A percentile compares a stretch with the other conserved stretches of the same genome.
Evolutionary conservation across 1,140 invertebrate genomes (phyloP).

Genomic region (Physella acuta): DNA sequence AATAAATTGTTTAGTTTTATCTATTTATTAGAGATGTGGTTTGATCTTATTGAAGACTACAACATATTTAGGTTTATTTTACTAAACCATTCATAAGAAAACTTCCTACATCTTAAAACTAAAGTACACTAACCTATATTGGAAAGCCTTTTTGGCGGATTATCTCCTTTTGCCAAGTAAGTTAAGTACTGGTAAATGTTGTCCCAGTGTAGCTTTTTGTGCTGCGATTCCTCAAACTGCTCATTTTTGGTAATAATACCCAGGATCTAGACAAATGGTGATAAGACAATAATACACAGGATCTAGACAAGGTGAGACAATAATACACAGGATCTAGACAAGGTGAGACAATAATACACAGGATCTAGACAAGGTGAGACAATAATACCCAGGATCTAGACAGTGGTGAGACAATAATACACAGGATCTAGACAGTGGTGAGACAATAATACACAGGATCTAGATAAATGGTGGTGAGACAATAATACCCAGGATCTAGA

Average conservation of each 20-base stretch:
- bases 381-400: too few species aligned
- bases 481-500: too few species aligned
- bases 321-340: too few species aligned
- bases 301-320: too few species aligned
- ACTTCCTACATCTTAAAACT: neutral
- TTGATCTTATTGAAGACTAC: neutral
- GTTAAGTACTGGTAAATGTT: slow-evolving; percentile 16
- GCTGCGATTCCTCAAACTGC: neutral
- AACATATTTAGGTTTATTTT: neutral
- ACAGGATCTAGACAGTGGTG: too few species aligned
- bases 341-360: too few species aligned
- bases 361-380: too few species aligned
- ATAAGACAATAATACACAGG: too few species aligned
- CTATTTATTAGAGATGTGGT: neutral
- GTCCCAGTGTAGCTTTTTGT: neutral
- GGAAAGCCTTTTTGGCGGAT: neutral
- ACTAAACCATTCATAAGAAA: neutral
- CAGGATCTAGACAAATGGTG: slow-evolving; percentile 6
- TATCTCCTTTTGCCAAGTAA: neutral
- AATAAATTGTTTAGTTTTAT: neutral
- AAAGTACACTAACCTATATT: neutral
- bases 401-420: too few species aligned
- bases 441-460: too few species aligned
- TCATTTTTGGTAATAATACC: slow-evolving; percentile 14
- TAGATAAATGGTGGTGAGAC: too few species aligned